Percentiles rank a stretch among this genome's conserved stretches.
Evolutionary conservation across 2,797 vertebrate species (phyloP).

Genomic region (Kryptopterus vitreolus): DNA sequence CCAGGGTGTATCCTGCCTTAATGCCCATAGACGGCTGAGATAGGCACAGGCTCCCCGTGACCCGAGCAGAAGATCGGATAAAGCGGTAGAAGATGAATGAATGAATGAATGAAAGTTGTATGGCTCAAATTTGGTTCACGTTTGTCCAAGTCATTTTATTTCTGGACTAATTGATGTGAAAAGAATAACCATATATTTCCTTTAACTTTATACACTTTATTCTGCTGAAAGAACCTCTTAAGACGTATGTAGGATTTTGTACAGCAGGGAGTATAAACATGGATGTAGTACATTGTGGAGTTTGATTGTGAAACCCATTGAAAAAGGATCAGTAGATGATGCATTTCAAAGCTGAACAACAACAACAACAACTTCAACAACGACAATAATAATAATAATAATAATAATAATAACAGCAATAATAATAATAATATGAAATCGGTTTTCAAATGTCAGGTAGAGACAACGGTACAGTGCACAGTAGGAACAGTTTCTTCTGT

Average conservation of each 20-base stretch:
- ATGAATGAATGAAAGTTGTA: too few species aligned
- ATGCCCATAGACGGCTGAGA: too few species aligned
- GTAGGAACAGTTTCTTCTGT: background rate
- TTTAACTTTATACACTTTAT: background rate
- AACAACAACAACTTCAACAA: background rate
- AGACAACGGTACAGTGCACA: background rate
- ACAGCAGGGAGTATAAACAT: too few species aligned
- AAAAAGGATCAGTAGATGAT: too few species aligned
- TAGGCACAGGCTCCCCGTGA: too few species aligned
- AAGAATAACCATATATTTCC: background rate
- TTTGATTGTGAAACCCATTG: background rate
- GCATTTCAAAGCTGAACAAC: background rate
- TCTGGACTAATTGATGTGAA: background rate
- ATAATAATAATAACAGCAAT: background rate
- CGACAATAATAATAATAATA: background rate
- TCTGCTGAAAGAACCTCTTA: background rate
- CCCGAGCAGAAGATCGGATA: too few species aligned
- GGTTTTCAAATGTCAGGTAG: slow-evolving; percentile 5
- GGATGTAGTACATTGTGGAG: background rate
- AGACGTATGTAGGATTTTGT: too few species aligned
- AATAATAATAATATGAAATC: background rate
- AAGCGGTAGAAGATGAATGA: too few species aligned
- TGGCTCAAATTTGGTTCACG: background rate
- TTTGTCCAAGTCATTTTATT: background rate
- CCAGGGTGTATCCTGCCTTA: too few species aligned